phyloP scores from a whole-genome alignment of 2,113 vertebrate species.

The Microcebus lehilahytsara region DNA sequence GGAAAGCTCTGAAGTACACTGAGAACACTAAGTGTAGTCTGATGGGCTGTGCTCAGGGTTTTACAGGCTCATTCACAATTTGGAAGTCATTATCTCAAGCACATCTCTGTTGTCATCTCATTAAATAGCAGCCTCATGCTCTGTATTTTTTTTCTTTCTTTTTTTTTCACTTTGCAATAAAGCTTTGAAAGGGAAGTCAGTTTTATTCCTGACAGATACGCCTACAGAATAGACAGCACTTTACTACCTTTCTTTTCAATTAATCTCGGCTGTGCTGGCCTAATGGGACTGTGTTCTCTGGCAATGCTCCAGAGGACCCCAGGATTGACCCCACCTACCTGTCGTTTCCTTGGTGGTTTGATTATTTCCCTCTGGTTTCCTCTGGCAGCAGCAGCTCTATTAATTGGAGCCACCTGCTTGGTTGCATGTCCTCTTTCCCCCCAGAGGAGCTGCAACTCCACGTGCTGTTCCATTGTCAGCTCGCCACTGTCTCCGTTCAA shows the following conservation, averaged over 20 bases:
- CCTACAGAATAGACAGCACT: neutral
- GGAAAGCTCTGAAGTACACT: neutral
- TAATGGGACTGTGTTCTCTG: neutral
- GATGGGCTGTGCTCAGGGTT: neutral
- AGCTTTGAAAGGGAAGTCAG: slow-evolving; percentile 22
- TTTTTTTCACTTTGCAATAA: neutral
- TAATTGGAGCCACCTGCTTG: slow-evolving; percentile 73
- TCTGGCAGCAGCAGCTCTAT: slow-evolving; percentile 6
- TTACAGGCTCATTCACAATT: neutral
- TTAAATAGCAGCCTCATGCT: slow-evolving; percentile 5
- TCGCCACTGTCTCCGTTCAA: neutral
- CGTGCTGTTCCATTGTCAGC: neutral
- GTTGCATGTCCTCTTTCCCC: slow-evolving; percentile 58
- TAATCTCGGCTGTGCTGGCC: neutral
- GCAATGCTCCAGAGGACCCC: neutral
- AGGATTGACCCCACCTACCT: neutral
- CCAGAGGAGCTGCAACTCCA: neutral
- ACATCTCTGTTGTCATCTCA: neutral
- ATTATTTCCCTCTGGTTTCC: slow-evolving; percentile 60
- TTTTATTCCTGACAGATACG: neutral
- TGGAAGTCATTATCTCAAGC: neutral
- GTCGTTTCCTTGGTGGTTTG: slow-evolving; percentile 27
- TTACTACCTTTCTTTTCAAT: neutral
- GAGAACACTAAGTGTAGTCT: neutral
- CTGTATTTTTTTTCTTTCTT: neutral